Evolutionary conservation across 2,888 invertebrate species (phyloP), one percentile per base, ranked within the genome.

Genomic region (Rosalia funebris): DNA sequence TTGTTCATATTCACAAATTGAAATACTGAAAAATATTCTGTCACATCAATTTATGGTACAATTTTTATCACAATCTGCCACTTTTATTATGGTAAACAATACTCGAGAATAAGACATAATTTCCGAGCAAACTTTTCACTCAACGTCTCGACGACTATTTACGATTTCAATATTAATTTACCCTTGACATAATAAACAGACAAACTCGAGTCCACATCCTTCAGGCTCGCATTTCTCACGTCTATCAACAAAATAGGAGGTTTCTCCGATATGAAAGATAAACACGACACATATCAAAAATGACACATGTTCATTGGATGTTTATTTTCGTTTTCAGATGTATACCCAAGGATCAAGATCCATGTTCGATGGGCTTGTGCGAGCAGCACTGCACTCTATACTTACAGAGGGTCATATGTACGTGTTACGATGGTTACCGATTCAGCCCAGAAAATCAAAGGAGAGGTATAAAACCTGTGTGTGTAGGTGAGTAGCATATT

Each of bases 381-480:
- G 89, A 89, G 76, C 89, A 89, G 73, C 84, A 84, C 44, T 89
- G 89, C 72, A 84, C 86, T 19, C 84, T 88, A n/a, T 85, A 84
- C 50, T 82, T 85, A 11, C 86, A 87, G 62, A 79, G 84, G 37
- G 82, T 89, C 25, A 87, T 89, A 80, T 89, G 89, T 77, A 86
- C 87, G 17, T 89, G 89, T 72, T 86, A 84, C 73, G 82, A 82
- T 17, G 89, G 89, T 0, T 89, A 86, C 78, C 83, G 81, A 67
- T 89, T 88, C 79, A 83, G 83, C 70, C 80, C 83, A 1, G 85
- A 87, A 59, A 86, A 86, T 75, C 88, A 87, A 73, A 81, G 78
- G 60, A 79, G 80, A 68, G 86, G 85, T 63, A 82, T 83, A 41
- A 87, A 85, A 71, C 88, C 88, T 0, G 86, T 86, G 59, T 89